Percentiles rank a stretch among this genome's conserved stretches.
These are phyloP conservation scores for Pelagia noctiluca DNA, from an alignment of 30 jellyfish, hydroid and myxozoan species.

Conservation along the genomic window DNA sequence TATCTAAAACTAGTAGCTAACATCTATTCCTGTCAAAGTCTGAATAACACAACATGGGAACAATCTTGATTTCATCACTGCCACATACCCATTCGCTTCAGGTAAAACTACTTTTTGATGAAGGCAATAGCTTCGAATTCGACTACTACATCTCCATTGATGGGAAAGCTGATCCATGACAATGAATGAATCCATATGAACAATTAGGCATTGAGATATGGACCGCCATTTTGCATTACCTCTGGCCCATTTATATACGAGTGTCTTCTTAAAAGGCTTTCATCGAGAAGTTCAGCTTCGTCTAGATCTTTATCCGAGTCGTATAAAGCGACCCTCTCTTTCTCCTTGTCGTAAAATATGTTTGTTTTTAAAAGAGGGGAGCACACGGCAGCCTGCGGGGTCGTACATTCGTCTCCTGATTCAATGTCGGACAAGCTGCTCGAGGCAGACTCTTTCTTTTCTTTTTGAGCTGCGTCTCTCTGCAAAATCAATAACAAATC, in stretches of 20 bases:
- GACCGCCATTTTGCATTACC: background rate
- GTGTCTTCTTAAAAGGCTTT: background rate
- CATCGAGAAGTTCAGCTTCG: conserved; percentile 37
- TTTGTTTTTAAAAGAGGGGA: conserved; percentile 22
- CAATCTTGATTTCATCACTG: no score
- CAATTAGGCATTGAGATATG: conserved; percentile 36
- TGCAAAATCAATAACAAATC: background rate
- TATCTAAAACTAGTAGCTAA: no score
- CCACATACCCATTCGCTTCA: no score
- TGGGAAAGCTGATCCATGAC: no score
- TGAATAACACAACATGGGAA: no score
- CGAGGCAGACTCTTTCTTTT: conserved; percentile 50
- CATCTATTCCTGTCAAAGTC: no score
- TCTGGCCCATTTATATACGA: conserved; percentile 33
- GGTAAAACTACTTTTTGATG: no score
- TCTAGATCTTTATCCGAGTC: conserved; percentile 65
- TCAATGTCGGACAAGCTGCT: conserved; percentile 63
- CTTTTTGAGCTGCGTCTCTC: conserved; percentile 62
- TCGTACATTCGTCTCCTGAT: conserved; percentile 36
- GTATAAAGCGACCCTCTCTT: conserved; percentile 20
- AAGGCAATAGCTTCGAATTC: no score
- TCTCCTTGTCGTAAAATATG: conserved; percentile 29
- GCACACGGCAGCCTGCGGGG: conserved; percentile 25
- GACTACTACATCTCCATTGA: no score
- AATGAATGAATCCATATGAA: no score